A percentile compares a stretch with the other conserved stretches of the same genome.
These are phyloP conservation scores for Tyrophagus putrescentiae DNA, from an alignment of 1,140 invertebrate genomes.

Conservation along the genomic window DNA sequence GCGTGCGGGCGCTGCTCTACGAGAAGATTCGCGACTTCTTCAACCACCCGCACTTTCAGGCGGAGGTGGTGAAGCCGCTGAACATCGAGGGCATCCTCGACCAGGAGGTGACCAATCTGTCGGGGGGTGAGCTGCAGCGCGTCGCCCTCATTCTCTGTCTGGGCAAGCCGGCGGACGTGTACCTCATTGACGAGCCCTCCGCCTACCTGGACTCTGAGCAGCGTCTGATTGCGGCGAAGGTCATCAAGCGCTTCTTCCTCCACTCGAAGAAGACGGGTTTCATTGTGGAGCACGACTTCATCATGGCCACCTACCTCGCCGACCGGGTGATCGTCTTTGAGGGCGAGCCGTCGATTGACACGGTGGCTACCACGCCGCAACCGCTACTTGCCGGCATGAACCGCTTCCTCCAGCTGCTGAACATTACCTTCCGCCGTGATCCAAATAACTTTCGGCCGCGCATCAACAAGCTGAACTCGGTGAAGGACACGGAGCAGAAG, in stretches of 20 bases:
- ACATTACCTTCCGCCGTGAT: constrained; percentile 95
- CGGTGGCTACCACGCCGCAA: constrained; percentile 79
- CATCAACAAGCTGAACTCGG: constrained; percentile 92
- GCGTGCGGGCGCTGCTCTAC: constrained; percentile 76
- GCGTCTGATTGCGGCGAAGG: constrained; percentile 97
- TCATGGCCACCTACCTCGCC: constrained; percentile 98
- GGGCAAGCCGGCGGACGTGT: constrained; percentile 96
- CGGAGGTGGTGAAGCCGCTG: constrained; percentile 98
- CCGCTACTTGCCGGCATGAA: constrained; percentile 95
- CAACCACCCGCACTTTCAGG: constrained; percentile 90
- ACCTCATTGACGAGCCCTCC: constrained; percentile 96
- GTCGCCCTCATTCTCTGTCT: constrained; percentile 89
- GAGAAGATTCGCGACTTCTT: constrained; percentile 95
- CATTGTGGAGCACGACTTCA: constrained; percentile 99
- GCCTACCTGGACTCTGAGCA: constrained; percentile 99
- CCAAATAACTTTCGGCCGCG: constrained; percentile 95
- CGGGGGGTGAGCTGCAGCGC: constrained; percentile 96
- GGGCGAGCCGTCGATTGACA: constrained; percentile 70
- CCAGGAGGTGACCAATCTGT: constrained; percentile 88
- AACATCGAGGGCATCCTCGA: constrained; percentile 97
- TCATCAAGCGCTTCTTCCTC: constrained; percentile 68
- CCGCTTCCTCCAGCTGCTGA: constrained; percentile 82
- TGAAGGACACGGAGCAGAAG: constrained; percentile 97
- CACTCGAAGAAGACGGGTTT: constrained; percentile 99
- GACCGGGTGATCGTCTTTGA: constrained; percentile 98